phyloP scores from a whole-genome alignment of 2,113 vertebrate species.

The Erpornis zantholeuca region DNA sequence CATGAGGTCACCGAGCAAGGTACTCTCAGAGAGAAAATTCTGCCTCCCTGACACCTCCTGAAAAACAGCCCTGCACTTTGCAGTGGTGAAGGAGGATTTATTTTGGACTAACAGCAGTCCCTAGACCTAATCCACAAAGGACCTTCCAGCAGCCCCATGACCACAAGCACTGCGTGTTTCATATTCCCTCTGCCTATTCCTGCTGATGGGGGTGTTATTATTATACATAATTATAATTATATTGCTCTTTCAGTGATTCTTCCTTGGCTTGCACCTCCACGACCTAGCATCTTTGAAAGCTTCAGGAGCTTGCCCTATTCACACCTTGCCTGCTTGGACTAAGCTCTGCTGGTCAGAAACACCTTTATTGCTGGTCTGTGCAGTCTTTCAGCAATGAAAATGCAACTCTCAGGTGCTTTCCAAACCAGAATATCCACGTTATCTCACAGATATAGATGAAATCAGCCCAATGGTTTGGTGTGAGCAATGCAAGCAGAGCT shows the following conservation, averaged over 20 bases:
- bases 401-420: neutral
- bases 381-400: neutral
- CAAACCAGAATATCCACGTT: neutral
- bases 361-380: neutral
- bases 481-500: neutral
- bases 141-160: neutral
- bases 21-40: neutral
- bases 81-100: neutral
- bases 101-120: neutral
- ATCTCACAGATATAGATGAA: neutral
- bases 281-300: fast-evolving
- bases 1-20: neutral
- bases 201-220: neutral
- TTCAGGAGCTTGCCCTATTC: neutral
- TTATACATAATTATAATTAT: too few species aligned
- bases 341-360: neutral
- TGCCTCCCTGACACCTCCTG: fast-evolving
- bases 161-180: too few species aligned
- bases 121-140: neutral
- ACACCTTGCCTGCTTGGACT: neutral
- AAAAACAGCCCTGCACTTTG: neutral
- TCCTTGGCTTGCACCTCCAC: neutral
- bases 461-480: fast-evolving
- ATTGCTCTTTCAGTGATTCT: neutral
- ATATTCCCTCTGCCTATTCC: neutral